Percentiles rank a stretch among this genome's conserved stretches.
These are phyloP conservation scores for Tachypleus tridentatus DNA, from an alignment of 1,140 invertebrate genomes.

Conservation along the genomic window DNA sequence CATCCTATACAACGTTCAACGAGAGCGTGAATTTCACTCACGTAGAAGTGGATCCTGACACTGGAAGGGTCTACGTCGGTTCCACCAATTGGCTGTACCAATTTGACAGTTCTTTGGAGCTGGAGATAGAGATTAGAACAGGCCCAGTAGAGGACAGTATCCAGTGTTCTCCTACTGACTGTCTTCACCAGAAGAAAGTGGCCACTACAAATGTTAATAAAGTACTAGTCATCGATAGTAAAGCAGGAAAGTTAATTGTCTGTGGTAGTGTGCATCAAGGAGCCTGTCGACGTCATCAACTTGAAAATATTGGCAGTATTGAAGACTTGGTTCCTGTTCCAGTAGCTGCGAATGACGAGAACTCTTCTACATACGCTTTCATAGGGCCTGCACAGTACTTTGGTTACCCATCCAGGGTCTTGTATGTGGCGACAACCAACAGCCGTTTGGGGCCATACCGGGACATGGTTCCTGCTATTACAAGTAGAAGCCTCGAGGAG, in stretches of 20 bases:
- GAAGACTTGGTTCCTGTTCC: conserved; percentile 60
- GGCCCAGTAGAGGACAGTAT: conserved; percentile 74
- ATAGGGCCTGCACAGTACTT: conserved; percentile 77
- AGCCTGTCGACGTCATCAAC: conserved; percentile 70
- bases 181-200: conserved; percentile 44
- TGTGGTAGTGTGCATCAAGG: conserved; percentile 81
- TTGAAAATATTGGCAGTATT: conserved; percentile 62
- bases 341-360: conserved; percentile 83
- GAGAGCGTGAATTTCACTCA: conserved; percentile 38
- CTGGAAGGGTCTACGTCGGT: conserved; percentile 56
- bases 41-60: conserved; percentile 46
- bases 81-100: conserved; percentile 73
- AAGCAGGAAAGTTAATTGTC: conserved; percentile 61
- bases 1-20: conserved; percentile 29
- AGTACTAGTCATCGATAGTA: conserved; percentile 73
- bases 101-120: conserved; percentile 54
- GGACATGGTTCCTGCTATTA: conserved; percentile 84
- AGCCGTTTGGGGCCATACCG: conserved; percentile 81
- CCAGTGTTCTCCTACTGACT: conserved; percentile 71
- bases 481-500: conserved; percentile 63
- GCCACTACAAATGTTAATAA: conserved; percentile 78
- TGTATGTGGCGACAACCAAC: conserved; percentile 90
- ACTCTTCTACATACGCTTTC: conserved; percentile 83
- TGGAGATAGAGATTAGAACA: conserved; percentile 50
- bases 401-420: conserved; percentile 48